phyloP scores from a whole-genome alignment of 2,888 invertebrate species.

The Scaptomyza parva region DNA sequence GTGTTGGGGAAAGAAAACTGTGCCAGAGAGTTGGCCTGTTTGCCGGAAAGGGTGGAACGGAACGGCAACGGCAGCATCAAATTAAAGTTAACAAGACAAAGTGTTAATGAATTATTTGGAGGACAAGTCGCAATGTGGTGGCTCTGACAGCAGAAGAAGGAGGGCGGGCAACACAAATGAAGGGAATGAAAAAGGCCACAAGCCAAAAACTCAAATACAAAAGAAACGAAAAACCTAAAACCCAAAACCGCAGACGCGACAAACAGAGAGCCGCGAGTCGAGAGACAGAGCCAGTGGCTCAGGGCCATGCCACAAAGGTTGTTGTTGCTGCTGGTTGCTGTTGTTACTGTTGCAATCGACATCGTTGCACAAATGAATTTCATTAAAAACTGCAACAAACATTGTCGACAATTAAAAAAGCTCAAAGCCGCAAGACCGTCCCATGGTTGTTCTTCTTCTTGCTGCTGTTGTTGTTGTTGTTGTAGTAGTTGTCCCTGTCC shows the following conservation, averaged over 20 bases:
- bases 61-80: constrained; percentile 54
- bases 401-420: constrained; percentile 80
- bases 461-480: constrained; percentile 25
- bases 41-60: neutral
- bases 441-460: constrained; percentile 23
- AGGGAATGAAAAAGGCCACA: constrained; percentile 25
- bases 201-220: constrained; percentile 14
- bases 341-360: constrained; percentile 51
- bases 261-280: no score
- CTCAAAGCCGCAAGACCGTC: constrained; percentile 61
- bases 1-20: constrained; percentile 7
- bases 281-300: constrained; percentile 34
- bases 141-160: constrained; percentile 25
- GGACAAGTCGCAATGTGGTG: constrained; percentile 79
- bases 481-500: constrained; percentile 21
- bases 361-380: constrained; percentile 73
- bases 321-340: constrained; percentile 23
- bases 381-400: constrained; percentile 79
- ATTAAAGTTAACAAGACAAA: constrained; percentile 81
- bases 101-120: constrained; percentile 84
- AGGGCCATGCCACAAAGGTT: constrained; percentile 42
- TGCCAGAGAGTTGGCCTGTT: constrained; percentile 4
- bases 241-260: constrained; percentile 58
- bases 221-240: constrained; percentile 24
- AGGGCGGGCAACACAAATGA: constrained; percentile 11